Conservation (phyloP, 2,888 invertebrate genomes). For the Ectropis crepuscularia region DNA sequence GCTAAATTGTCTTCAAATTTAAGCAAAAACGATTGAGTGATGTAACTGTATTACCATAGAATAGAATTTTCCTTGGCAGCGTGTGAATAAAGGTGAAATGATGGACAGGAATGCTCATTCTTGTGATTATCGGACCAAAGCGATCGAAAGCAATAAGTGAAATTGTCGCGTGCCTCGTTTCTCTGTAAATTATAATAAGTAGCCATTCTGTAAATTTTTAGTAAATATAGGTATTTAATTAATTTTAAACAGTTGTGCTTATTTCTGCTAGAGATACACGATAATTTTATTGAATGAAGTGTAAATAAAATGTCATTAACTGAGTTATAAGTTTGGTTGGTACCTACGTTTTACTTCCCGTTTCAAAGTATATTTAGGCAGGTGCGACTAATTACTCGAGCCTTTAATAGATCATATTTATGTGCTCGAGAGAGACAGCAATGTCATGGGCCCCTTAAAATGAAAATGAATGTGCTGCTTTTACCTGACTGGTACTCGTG, state of each 20-base stretch:
- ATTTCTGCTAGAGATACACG: too few relatives aligned
- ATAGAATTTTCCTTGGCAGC: constrained; percentile 4
- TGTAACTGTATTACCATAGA: not conserved
- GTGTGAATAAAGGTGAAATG: constrained; percentile 44
- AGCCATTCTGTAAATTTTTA: constrained; percentile 33
- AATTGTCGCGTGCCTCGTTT: constrained; percentile 46
- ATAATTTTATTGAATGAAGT: too few relatives aligned
- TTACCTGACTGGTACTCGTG: too few relatives aligned
- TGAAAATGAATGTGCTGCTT: too few relatives aligned
- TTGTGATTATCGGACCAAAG: constrained; percentile 45
- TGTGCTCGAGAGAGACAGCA: too few relatives aligned
- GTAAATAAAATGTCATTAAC: too few relatives aligned
- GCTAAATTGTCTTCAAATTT: not conserved
- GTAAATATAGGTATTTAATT: constrained; percentile 29
- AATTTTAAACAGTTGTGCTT: not conserved
- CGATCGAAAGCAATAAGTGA: constrained; percentile 51
- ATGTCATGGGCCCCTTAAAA: too few relatives aligned
- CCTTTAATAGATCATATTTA: too few relatives aligned
- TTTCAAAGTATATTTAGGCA: too few relatives aligned
- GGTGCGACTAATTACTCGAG: too few relatives aligned
- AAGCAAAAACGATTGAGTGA: not conserved
- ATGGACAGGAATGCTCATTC: constrained; percentile 45
- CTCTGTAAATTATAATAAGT: constrained; percentile 24
- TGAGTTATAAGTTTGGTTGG: too few relatives aligned
- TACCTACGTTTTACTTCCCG: too few relatives aligned